Percentiles rank a stretch among this genome's conserved stretches.
phyloP scores from a whole-genome alignment of 2,113 vertebrate genomes.

The Siphamia tubifer region DNA sequence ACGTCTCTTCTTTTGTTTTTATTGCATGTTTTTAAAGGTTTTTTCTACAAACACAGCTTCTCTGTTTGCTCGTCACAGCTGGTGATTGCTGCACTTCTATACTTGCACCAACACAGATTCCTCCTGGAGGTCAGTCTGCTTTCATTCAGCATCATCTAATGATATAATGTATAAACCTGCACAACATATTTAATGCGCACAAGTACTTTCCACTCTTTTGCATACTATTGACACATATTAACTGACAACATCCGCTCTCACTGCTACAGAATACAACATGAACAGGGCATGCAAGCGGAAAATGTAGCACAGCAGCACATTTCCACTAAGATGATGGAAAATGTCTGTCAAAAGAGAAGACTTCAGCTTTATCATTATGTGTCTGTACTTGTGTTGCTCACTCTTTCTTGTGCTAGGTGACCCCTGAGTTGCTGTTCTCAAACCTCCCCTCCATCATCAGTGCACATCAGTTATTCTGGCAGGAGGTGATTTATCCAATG shows the following conservation, averaged over 20 bases:
- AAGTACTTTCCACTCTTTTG: conserved; percentile 31
- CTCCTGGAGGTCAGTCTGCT: conserved; percentile 81
- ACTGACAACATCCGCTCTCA: conserved; percentile 42
- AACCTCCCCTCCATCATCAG: conserved; percentile 79
- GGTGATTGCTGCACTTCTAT: conserved; percentile 77
- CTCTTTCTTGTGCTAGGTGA: conserved; percentile 64
- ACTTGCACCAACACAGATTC: conserved; percentile 78
- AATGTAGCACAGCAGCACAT: conserved; percentile 14
- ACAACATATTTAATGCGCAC: background rate
- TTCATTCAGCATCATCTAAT: background rate
- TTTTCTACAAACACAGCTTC: conserved; percentile 11
- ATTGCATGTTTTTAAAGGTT: background rate
- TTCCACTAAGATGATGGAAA: conserved; percentile 66
- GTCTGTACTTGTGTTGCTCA: conserved; percentile 10
- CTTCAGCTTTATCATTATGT: background rate
- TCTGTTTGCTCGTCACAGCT: conserved; percentile 68
- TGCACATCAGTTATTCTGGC: conserved; percentile 82
- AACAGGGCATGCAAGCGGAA: conserved; percentile 45
- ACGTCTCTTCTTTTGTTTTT: background rate
- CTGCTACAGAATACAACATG: conserved; percentile 5
- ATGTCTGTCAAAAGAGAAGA: conserved; percentile 17
- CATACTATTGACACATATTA: conserved; percentile 25
- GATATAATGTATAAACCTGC: background rate
- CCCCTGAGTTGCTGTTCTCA: conserved; percentile 77
- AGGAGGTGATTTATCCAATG: conserved; percentile 81